phyloP scores from a whole-genome alignment of 2,888 invertebrate species.

The Camptogramma bilineatum region DNA sequence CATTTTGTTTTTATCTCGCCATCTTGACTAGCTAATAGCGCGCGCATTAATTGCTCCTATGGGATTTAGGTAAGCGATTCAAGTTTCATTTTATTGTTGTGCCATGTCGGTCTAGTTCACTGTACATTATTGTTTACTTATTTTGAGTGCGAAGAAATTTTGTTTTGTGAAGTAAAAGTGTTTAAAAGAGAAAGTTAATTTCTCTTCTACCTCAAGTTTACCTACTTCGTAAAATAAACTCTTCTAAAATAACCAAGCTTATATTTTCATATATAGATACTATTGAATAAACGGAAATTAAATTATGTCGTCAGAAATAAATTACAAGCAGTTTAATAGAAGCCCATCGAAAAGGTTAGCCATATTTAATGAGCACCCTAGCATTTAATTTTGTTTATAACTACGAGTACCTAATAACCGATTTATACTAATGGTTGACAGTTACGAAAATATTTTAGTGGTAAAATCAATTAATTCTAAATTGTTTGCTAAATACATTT shows the following conservation, averaged over 20 bases:
- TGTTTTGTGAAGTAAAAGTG: constrained; percentile 45
- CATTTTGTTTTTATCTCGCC: constrained; percentile 54
- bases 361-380: neutral
- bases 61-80: constrained; percentile 60
- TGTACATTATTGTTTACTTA: constrained; percentile 52
- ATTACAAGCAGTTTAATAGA: neutral
- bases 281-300: too few relatives aligned
- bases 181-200: constrained; percentile 45
- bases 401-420: neutral
- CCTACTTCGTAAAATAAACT: neutral
- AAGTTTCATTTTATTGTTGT: constrained; percentile 64
- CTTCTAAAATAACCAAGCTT: neutral
- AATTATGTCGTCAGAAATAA: too few relatives aligned
- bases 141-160: constrained; percentile 42
- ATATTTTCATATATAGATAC: too few relatives aligned
- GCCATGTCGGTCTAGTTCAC: constrained; percentile 55
- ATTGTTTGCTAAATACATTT: constrained; percentile 33
- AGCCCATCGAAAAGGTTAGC: neutral
- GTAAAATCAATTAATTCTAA: constrained; percentile 32
- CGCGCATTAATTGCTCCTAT: constrained; percentile 59
- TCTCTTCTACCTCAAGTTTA: constrained; percentile 32
- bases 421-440: neutral
- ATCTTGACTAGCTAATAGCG: constrained; percentile 55
- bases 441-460: constrained; percentile 32
- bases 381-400: neutral